Evolutionary conservation across 2,888 invertebrate species (phyloP).

Genomic region (Drosophila greeni): DNA sequence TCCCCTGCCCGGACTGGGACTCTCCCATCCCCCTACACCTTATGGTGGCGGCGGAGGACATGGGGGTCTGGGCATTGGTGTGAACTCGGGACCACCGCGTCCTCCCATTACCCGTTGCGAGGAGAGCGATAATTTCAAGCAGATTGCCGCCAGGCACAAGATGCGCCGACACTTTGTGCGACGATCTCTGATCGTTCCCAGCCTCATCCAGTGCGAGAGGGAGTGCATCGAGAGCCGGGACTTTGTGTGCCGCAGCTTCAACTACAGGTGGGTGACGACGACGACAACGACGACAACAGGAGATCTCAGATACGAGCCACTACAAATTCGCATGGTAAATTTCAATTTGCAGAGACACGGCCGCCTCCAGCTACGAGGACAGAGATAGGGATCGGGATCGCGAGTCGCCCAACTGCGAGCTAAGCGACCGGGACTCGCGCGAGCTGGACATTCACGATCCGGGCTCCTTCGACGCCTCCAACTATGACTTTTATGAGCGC

Average conservation of each 20-base stretch:
- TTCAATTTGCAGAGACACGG: constrained; percentile 79
- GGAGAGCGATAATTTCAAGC: constrained; percentile 89
- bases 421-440: constrained; percentile 91
- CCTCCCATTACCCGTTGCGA: constrained; percentile 84
- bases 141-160: constrained; percentile 87
- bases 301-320: constrained; percentile 9
- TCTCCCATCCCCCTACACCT: constrained; percentile 62
- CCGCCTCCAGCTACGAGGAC: constrained; percentile 83
- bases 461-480: constrained; percentile 90
- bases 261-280: constrained; percentile 83
- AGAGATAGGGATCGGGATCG: constrained; percentile 80
- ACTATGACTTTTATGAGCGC: constrained; percentile 91
- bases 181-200: constrained; percentile 85
- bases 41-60: constrained; percentile 53
- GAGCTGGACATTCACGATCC: constrained; percentile 92
- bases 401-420: constrained; percentile 86
- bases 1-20: constrained; percentile 65
- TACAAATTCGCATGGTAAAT: constrained; percentile 44
- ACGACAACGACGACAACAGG: background rate
- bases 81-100: constrained; percentile 78
- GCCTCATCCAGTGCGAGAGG: constrained; percentile 88
- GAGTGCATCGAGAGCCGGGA: constrained; percentile 90
- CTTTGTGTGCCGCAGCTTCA: constrained; percentile 92
- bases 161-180: constrained; percentile 89
- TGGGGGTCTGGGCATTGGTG: constrained; percentile 69